Base-by-base conservation (phyloP, 2,113 vertebrate species). In the Glaucidium brasilianum region DNA sequence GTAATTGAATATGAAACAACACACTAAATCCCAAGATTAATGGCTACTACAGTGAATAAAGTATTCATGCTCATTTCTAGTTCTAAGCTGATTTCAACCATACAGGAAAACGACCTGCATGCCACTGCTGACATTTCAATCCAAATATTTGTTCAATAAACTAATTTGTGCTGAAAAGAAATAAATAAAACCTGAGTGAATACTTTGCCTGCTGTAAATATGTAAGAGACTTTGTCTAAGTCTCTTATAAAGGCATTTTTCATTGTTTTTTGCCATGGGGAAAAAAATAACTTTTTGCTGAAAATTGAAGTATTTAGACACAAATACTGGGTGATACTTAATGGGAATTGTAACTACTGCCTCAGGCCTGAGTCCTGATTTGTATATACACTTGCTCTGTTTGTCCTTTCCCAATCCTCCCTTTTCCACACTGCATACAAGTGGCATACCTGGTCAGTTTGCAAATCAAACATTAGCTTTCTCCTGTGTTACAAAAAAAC, bases 361-460 rank as follows among this genome's bases (percentile, higher is more conserved):
- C 45, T 84, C 21, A 45, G 83, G n/a, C 56, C 41, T 27, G 69
- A 52, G 25, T 64, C 15, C 12, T 43, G 30, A 37, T 55, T 37
- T 74, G 37, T 49, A 26, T 7, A 11, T 23, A 73, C 1, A 2
- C 34, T 77, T 2, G 3, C 15, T 27, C 39, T 32, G 4, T 32
- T 18, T 34, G 27, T 50, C 25, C 13, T 66, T 69, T 66, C 12
- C 30, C 6, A 21, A 13, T 2, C 5, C 6, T 50, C 16, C 23
- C 4, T 15, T 59, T 63, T 30, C 37, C 7, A 3, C 0, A 39
- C 39, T 39, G 0, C 34, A 16, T 8, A 27, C 0, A 0, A 60
- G 34, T 1, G 1, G 12, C 16, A 11, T 56, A 35, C 18, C 29
- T 67, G 18, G 13, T 20, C 21, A 67, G 34, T 19, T 30, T 76